Conservation (phyloP, 2,113 vertebrate species). For the Peromyscus californicus region DNA sequence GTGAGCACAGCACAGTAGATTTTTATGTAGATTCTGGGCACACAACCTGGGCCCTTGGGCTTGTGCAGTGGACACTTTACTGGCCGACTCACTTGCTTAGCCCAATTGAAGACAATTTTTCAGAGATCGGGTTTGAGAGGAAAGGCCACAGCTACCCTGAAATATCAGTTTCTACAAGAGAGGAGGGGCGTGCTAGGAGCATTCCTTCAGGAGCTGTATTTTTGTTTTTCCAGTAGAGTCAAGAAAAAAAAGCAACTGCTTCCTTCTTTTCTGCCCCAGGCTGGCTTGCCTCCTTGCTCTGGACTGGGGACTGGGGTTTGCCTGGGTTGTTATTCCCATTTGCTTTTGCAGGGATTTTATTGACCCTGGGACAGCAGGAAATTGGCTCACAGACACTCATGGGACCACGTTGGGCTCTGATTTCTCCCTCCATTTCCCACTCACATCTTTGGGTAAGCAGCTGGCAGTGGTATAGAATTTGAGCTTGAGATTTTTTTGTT, state of each 20-base stretch:
- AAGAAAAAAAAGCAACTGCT: not conserved
- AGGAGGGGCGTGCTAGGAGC: not conserved
- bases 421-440: not conserved
- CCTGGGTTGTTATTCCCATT: not conserved
- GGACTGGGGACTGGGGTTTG: not conserved
- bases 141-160: not conserved
- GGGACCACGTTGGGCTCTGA: not conserved
- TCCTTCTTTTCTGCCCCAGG: not conserved
- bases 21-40: no score
- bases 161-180: not conserved
- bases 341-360: conserved; percentile 1
- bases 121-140: not conserved
- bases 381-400: not conserved
- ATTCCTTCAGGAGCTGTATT: not conserved
- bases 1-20: not conserved
- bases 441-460: not conserved
- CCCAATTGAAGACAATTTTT: conserved; percentile 40
- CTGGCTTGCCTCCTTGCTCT: not conserved
- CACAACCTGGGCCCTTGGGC: not conserved
- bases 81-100: no score
- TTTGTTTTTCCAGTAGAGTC: not conserved
- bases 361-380: not conserved
- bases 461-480: not conserved
- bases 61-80: no score
- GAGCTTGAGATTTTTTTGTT: not conserved